Evolutionary conservation across 2,113 vertebrate species (phyloP).

Genomic region (Phoxinus phoxinus): DNA sequence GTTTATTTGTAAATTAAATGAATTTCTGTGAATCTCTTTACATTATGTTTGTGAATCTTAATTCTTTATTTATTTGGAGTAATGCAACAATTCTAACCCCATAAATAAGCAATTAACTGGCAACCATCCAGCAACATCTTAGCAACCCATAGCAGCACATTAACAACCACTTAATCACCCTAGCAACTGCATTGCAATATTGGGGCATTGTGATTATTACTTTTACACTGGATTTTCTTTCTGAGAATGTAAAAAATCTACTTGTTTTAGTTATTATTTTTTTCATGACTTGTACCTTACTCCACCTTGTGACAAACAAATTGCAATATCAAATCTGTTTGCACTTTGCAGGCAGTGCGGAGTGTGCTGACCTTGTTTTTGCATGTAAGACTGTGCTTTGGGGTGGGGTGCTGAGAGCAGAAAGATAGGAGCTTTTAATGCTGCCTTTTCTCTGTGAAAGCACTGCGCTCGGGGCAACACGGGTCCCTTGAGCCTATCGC

Average conservation of each 20-base stretch:
- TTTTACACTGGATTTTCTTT: background rate
- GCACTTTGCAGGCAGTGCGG: background rate
- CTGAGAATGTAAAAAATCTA: background rate
- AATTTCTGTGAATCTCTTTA: too few species aligned
- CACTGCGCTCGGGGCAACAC: background rate
- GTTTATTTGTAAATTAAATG: too few species aligned
- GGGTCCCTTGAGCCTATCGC: background rate
- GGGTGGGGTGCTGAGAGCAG: background rate
- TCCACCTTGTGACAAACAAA: background rate
- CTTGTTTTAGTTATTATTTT: background rate
- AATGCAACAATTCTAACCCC: too few species aligned
- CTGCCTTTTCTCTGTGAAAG: conserved; percentile 18
- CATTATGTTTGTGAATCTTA: too few species aligned
- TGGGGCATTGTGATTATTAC: background rate
- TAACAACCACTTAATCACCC: background rate
- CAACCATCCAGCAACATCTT: too few species aligned
- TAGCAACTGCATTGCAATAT: background rate
- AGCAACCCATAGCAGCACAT: background rate
- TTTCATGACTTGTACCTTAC: background rate
- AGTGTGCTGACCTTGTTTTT: conserved; percentile 11
- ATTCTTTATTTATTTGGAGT: too few species aligned
- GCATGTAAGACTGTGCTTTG: conserved; percentile 8
- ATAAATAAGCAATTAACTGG: too few species aligned
- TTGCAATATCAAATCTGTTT: background rate
- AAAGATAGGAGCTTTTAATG: conserved; percentile 14